Percentiles rank a stretch among this genome's conserved stretches.
phyloP scores from a whole-genome alignment of 2,113 vertebrate genomes.

The Antigone vipio region DNA sequence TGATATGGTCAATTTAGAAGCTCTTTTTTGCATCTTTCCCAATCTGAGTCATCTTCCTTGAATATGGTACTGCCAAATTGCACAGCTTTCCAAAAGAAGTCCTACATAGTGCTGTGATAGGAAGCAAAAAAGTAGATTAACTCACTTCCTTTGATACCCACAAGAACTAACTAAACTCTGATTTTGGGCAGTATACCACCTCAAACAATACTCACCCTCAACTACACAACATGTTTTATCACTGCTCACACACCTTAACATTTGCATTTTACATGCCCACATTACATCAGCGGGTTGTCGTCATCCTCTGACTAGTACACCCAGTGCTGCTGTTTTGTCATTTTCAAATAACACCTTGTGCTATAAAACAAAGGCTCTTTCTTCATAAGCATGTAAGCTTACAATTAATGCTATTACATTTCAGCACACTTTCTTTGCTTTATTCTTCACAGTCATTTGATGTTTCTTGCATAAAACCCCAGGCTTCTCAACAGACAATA shows the following conservation, averaged over 20 bases:
- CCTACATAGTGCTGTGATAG: not conserved
- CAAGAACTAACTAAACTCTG: not conserved
- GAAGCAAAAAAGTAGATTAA: not conserved
- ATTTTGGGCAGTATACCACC: not conserved
- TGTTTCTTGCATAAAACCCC: not conserved
- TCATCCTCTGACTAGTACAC: not conserved
- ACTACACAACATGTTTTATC: not conserved
- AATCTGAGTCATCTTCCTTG: not conserved
- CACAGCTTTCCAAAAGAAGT: not conserved
- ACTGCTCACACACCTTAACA: not conserved
- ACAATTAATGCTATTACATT: not conserved
- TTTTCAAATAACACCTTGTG: not conserved
- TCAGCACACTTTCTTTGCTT: not conserved
- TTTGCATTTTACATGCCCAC: not conserved
- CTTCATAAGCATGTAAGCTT: not conserved
- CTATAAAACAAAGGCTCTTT: not conserved
- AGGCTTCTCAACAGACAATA: not conserved
- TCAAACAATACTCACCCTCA: not conserved
- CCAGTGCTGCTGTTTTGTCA: not conserved
- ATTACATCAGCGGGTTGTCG: not conserved
- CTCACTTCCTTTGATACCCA: not conserved
- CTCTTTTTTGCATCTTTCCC: not conserved
- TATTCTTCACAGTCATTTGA: not conserved
- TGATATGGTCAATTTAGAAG: not conserved
- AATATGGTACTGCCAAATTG: not conserved